Percentiles rank a stretch among this genome's conserved stretches.
phyloP scores from a whole-genome alignment of 2,888 invertebrate genomes.

The Dolichomitus sp. region DNA sequence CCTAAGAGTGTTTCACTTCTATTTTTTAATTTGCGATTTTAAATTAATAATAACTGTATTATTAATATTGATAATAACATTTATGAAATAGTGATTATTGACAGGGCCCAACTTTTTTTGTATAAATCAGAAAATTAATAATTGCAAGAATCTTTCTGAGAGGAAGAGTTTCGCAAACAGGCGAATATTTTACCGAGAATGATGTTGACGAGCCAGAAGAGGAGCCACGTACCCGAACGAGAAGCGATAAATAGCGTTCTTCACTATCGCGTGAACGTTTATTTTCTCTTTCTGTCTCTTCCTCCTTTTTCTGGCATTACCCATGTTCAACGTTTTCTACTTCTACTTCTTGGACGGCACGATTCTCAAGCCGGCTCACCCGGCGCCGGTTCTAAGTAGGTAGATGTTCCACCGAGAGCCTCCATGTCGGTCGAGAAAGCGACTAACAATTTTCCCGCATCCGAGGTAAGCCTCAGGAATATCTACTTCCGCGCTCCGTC shows the following conservation, averaged over 20 bases:
- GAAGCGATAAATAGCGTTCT: slow-evolving; percentile 45
- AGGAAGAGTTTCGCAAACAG: not conserved
- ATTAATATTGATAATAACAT: not conserved
- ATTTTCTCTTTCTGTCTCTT: slow-evolving; percentile 35
- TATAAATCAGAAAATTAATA: not conserved
- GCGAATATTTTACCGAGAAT: slow-evolving; percentile 23
- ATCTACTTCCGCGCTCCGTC: slow-evolving; percentile 61
- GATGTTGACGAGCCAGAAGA: slow-evolving; percentile 33
- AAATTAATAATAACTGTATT: not conserved
- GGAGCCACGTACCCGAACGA: slow-evolving; percentile 37
- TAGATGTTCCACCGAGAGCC: slow-evolving; percentile 17
- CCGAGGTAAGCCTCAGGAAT: slow-evolving; percentile 55
- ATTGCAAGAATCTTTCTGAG: not conserved
- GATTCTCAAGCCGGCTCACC: slow-evolving; percentile 51
- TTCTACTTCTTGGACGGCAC: slow-evolving; percentile 61
- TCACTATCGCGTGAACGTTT: slow-evolving; percentile 45
- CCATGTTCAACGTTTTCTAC: not conserved
- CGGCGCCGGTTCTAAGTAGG: slow-evolving; percentile 46
- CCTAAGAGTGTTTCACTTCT: not conserved
- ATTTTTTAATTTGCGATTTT: not conserved
- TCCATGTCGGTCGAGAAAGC: slow-evolving; percentile 45
- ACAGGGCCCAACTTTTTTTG: not conserved
- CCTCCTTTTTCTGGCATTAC: slow-evolving; percentile 4
- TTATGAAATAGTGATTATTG: not conserved
- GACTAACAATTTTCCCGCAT: slow-evolving; percentile 52